Evolutionary conservation across 1,140 invertebrate genomes (phyloP).

Genomic region (Drosophila rufa): DNA sequence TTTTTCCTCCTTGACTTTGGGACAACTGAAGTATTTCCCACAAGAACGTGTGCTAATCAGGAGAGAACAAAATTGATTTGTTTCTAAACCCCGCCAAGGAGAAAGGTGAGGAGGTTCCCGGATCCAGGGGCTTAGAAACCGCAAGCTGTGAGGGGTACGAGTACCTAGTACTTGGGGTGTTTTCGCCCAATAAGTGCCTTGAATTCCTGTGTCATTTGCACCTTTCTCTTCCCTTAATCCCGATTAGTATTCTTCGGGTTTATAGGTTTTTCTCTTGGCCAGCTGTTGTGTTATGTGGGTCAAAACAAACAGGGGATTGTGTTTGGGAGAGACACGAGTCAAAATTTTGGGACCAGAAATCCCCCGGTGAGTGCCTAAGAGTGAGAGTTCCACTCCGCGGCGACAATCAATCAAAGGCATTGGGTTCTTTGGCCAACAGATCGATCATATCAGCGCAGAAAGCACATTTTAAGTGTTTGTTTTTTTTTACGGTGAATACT

Average conservation of each 20-base stretch:
- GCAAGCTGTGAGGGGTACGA: conserved; percentile 24
- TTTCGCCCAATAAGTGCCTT: background rate
- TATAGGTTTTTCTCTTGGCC: background rate
- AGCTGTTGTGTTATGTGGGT: conserved; percentile 29
- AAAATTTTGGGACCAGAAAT: conserved; percentile 12
- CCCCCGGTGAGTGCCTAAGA: conserved; percentile 1
- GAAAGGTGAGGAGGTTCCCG: background rate
- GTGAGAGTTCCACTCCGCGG: conserved; percentile 15
- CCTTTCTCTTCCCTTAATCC: conserved; percentile 32
- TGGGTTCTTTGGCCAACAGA: conserved; percentile 1
- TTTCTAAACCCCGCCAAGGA: background rate
- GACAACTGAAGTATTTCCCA: conserved; percentile 2
- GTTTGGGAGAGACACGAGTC: conserved; percentile 43
- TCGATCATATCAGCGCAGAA: conserved; percentile 26
- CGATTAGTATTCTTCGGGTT: conserved; percentile 13
- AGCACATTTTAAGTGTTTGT: conserved; percentile 5
- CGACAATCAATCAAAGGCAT: conserved; percentile 24
- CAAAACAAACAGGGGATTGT: conserved; percentile 11
- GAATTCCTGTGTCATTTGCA: conserved; percentile 14
- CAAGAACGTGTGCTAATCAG: conserved; percentile 15
- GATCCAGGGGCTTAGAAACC: conserved; percentile 10
- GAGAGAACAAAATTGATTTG: conserved; percentile 28
- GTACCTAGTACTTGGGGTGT: conserved; percentile 29
- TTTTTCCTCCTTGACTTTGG: conserved; percentile 23
- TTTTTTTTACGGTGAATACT: background rate